These are phyloP conservation scores for Amiota minor DNA, from an alignment of 2,888 invertebrate genomes.

Conservation along the genomic window DNA sequence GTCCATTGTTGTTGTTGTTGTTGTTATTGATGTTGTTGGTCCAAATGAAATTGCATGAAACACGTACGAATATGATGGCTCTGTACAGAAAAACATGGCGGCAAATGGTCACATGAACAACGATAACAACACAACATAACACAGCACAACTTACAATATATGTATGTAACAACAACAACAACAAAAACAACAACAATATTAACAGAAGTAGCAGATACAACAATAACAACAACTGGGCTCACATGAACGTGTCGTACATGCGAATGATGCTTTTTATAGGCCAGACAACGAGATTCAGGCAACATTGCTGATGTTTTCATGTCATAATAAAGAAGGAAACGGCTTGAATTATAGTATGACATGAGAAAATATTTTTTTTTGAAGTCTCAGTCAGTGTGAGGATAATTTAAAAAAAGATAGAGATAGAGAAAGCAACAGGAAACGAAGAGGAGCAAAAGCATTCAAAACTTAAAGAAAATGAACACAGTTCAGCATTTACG, in stretches of 20 bases:
- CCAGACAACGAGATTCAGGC: neutral
- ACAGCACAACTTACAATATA: neutral
- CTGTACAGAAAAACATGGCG: neutral
- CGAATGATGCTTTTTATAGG: conserved; percentile 14
- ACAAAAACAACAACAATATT: neutral
- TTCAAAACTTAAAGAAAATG: too few relatives aligned
- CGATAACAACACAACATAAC: neutral
- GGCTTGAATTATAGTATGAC: conserved; percentile 12
- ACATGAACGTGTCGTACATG: conserved; percentile 17
- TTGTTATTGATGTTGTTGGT: conserved; percentile 6
- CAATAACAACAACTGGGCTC: neutral
- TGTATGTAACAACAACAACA: neutral
- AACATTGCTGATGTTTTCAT: neutral
- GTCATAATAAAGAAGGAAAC: conserved; percentile 22
- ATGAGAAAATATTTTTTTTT: conserved; percentile 14
- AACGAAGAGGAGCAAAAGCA: neutral
- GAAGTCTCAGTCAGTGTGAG: neutral
- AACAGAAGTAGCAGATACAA: neutral
- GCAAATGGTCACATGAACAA: conserved; percentile 12
- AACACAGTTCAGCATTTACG: too few relatives aligned
- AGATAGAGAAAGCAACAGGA: conserved; percentile 4
- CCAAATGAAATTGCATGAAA: conserved; percentile 15
- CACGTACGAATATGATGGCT: neutral
- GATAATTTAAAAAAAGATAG: neutral
- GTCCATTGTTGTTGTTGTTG: neutral